Percentiles rank a stretch among this genome's conserved stretches.
phyloP scores from a whole-genome alignment of 2,888 invertebrate genomes.

The Nomada fabriciana region DNA sequence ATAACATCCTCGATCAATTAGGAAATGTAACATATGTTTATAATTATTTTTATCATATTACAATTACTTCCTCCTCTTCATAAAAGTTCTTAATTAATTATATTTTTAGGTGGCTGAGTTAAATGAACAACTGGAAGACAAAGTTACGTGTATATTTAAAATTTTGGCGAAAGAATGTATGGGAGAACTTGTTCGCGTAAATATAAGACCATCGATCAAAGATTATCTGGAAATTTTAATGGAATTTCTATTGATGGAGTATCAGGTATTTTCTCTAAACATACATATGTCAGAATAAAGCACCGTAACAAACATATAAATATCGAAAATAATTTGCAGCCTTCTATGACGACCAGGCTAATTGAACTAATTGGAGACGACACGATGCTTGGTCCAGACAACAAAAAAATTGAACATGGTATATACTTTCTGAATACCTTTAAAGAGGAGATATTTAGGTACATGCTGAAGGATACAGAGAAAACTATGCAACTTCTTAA shows the following conservation, averaged over 20 bases:
- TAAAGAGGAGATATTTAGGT: constrained; percentile 75
- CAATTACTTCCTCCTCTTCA: neutral
- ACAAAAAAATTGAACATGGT: constrained; percentile 76
- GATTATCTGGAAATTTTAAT: constrained; percentile 73
- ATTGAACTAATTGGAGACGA: constrained; percentile 60
- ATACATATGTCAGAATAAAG: neutral
- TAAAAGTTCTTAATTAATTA: constrained; percentile 1
- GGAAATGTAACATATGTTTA: constrained; percentile 1
- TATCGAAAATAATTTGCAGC: constrained; percentile 46
- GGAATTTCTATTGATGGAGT: constrained; percentile 70
- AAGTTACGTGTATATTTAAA: constrained; percentile 68
- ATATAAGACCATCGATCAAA: constrained; percentile 61
- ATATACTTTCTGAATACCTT: constrained; percentile 81
- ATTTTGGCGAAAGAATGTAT: constrained; percentile 58
- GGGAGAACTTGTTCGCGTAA: constrained; percentile 46
- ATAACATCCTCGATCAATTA: constrained; percentile 45
- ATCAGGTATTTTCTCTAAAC: constrained; percentile 48
- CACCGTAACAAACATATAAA: neutral
- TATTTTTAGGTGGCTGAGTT: constrained; percentile 29
- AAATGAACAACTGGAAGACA: constrained; percentile 35
- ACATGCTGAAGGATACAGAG: constrained; percentile 71
- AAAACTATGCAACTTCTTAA: constrained; percentile 72
- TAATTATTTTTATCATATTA: neutral
- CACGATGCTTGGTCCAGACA: constrained; percentile 45
- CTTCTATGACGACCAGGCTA: constrained; percentile 50